These are phyloP conservation scores for Nebria salina DNA, from an alignment of 2,888 invertebrate species.

Conservation along the genomic window DNA sequence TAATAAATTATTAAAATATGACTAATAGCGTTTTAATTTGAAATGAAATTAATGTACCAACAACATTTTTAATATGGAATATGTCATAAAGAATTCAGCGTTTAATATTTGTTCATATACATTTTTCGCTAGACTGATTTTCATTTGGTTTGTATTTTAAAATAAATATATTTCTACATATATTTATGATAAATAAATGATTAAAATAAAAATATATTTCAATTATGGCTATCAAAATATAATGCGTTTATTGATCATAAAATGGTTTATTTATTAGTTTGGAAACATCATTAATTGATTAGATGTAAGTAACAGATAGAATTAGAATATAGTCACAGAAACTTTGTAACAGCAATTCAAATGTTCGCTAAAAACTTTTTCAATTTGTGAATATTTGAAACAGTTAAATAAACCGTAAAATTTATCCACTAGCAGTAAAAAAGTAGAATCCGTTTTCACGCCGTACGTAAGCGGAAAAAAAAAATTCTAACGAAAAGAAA, in stretches of 20 bases:
- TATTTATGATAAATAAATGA: background rate
- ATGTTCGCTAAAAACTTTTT: conserved; percentile 34
- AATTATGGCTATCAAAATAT: no score
- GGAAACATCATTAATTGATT: no score
- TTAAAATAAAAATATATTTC: no score
- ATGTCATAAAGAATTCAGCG: background rate
- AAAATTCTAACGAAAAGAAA: background rate
- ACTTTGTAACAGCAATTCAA: background rate
- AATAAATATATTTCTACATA: background rate
- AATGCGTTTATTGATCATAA: no score
- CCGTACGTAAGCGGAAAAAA: background rate
- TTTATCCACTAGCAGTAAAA: conserved; percentile 39
- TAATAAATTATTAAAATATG: background rate
- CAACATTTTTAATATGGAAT: background rate
- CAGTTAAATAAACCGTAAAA: conserved; percentile 46
- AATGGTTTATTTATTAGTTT: no score
- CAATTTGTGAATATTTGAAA: conserved; percentile 46
- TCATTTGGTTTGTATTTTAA: background rate
- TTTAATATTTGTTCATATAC: background rate
- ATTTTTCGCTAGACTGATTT: background rate
- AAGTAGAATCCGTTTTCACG: conserved; percentile 13
- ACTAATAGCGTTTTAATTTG: background rate
- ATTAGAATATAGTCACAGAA: background rate
- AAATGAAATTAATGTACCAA: background rate
- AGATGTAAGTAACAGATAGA: no score